Percentiles rank a stretch among this genome's conserved stretches.
phyloP scores from a whole-genome alignment of 2,113 vertebrate genomes.

The Corythoichthys haematopterus region DNA sequence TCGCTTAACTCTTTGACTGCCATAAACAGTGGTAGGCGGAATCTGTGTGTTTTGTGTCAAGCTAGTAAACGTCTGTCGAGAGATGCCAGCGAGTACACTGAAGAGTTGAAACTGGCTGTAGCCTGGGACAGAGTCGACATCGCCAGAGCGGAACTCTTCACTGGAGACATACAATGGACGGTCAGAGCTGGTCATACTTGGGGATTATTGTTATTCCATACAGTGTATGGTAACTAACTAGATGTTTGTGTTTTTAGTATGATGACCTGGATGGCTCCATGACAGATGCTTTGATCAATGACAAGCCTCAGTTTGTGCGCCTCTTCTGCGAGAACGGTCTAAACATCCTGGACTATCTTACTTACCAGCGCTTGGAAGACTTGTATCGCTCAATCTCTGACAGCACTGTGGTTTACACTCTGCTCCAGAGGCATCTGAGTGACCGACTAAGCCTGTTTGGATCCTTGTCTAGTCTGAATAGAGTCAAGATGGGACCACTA shows the following conservation, averaged over 20 bases:
- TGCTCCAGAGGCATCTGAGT: constrained; percentile 67
- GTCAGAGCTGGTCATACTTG: constrained; percentile 49
- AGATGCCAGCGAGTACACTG: constrained; percentile 72
- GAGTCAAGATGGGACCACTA: not conserved
- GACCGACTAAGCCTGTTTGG: constrained; percentile 23
- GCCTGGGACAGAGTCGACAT: constrained; percentile 86
- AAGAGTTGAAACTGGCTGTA: constrained; percentile 82
- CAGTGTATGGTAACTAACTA: not conserved
- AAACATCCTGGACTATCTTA: constrained; percentile 78
- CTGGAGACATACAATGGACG: constrained; percentile 79
- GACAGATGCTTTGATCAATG: constrained; percentile 79
- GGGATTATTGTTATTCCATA: not conserved
- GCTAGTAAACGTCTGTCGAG: constrained; percentile 66
- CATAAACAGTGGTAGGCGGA: too few relatives aligned
- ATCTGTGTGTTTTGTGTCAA: constrained; percentile 28
- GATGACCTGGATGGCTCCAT: constrained; percentile 78
- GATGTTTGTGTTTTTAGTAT: constrained; percentile 45
- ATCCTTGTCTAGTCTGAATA: not conserved
- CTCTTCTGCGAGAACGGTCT: constrained; percentile 81
- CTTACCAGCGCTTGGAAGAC: constrained; percentile 67
- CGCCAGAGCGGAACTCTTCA: constrained; percentile 82
- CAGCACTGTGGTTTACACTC: constrained; percentile 58
- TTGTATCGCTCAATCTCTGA: constrained; percentile 71
- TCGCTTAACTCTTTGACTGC: too few relatives aligned
- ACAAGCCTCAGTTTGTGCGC: constrained; percentile 82